These are phyloP conservation scores for Tribolium freemani DNA, from an alignment of 2,888 invertebrate species.

Conservation along the genomic window DNA sequence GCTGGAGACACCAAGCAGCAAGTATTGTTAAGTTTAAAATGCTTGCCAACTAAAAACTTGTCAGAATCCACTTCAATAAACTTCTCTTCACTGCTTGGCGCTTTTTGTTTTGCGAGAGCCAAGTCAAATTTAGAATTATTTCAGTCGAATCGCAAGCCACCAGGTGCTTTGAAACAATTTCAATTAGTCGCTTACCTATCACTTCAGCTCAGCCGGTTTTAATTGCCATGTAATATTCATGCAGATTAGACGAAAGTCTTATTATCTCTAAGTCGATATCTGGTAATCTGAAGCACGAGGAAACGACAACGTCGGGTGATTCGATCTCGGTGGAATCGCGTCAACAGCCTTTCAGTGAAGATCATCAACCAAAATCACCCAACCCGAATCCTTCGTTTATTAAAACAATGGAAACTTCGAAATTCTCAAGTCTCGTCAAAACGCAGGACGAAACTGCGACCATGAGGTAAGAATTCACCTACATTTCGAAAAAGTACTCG, in stretches of 20 bases:
- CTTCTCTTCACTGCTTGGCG: background rate
- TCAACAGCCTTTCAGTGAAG: slow-evolving; percentile 58
- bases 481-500: background rate
- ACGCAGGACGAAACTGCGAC: slow-evolving; percentile 55
- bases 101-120: background rate
- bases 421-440: slow-evolving; percentile 64
- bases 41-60: background rate
- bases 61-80: background rate
- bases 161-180: background rate
- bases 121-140: background rate
- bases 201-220: background rate
- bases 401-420: slow-evolving; percentile 66
- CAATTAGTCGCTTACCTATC: background rate
- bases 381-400: slow-evolving; percentile 65
- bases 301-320: slow-evolving; percentile 49
- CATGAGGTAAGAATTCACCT: background rate
- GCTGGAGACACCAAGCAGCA: background rate
- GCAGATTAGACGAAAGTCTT: slow-evolving; percentile 74
- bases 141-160: background rate
- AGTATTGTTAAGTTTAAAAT: background rate
- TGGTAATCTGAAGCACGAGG: slow-evolving; percentile 47
- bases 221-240: slow-evolving; percentile 29
- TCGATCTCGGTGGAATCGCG: slow-evolving; percentile 59
- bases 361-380: slow-evolving; percentile 54
- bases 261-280: slow-evolving; percentile 62